phyloP scores from a whole-genome alignment of 1,140 invertebrate genomes.

The Panagrolaimus sp. region DNA sequence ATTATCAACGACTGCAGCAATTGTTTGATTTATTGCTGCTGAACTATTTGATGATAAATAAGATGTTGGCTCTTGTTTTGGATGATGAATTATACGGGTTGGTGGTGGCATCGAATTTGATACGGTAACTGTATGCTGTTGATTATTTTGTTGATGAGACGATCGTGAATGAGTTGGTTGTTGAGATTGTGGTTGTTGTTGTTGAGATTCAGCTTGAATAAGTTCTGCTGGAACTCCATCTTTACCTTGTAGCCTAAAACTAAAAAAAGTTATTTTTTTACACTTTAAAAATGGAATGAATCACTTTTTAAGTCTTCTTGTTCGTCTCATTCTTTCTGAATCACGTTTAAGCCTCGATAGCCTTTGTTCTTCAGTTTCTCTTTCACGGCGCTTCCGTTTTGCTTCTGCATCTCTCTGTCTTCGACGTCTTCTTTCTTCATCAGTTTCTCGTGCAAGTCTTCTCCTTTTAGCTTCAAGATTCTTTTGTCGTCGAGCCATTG shows the following conservation, averaged over 20 bases:
- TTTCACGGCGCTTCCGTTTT: neutral
- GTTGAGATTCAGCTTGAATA: neutral
- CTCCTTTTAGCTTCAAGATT: slow-evolving; percentile 5
- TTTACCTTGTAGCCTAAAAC: neutral
- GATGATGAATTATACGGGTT: slow-evolving; percentile 1
- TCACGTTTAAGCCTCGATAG: neutral
- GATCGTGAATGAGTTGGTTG: neutral
- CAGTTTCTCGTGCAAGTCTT: slow-evolving; percentile 3
- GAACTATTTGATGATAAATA: neutral
- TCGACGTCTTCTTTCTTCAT: neutral
- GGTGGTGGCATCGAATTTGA: neutral
- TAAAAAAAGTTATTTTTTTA: neutral
- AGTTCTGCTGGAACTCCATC: neutral
- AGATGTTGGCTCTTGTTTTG: neutral
- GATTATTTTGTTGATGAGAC: neutral
- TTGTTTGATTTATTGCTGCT: neutral
- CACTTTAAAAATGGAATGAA: neutral
- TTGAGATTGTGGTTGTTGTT: neutral
- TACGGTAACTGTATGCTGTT: neutral
- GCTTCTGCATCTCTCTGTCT: slow-evolving; percentile 1
- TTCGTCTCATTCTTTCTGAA: neutral
- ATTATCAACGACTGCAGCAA: neutral
- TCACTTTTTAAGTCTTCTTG: slow-evolving; percentile 11
- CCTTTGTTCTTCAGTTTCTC: slow-evolving; percentile 2
- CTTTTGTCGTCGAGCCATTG: slow-evolving; percentile 10